Conservation (phyloP, 2,888 invertebrate genomes). For the Drosophila kanekoi region DNA sequence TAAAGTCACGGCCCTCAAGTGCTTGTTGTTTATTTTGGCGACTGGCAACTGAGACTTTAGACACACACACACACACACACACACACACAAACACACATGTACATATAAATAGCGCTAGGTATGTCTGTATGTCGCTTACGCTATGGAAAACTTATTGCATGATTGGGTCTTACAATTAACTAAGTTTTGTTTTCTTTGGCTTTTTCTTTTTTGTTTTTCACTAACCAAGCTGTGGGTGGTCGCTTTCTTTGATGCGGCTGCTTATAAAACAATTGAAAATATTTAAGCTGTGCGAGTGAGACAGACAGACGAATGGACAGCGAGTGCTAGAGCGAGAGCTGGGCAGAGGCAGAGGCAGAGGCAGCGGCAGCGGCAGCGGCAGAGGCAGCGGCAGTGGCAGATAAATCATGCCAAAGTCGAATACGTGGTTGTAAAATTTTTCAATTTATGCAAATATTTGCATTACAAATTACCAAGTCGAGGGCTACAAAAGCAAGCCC, state of each 20-base stretch:
- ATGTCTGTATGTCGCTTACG: background rate
- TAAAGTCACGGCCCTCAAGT: constrained; percentile 69
- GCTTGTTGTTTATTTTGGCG: constrained; percentile 52
- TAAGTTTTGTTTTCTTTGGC: constrained; percentile 18
- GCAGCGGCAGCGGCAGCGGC: background rate
- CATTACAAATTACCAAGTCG: constrained; percentile 71
- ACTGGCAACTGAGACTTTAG: constrained; percentile 22
- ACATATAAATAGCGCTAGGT: background rate
- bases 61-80: constrained; percentile 9
- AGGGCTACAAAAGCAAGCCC: constrained; percentile 31
- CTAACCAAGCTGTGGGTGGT: constrained; percentile 33
- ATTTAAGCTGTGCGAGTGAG: constrained; percentile 33
- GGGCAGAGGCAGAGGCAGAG: background rate
- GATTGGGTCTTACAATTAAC: constrained; percentile 33
- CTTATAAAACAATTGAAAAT: constrained; percentile 63
- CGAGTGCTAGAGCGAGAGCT: background rate
- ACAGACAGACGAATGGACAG: background rate
- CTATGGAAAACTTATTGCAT: constrained; percentile 18
- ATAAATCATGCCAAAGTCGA: constrained; percentile 58
- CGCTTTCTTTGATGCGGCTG: constrained; percentile 22
- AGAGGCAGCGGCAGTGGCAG: constrained; percentile 22
- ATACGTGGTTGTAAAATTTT: constrained; percentile 64
- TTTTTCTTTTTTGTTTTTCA: constrained; percentile 6
- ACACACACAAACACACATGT: background rate
- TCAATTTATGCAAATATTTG: constrained; percentile 77